Conservation (phyloP, 1,140 invertebrate genomes). For the Cydia fagiglandana region DNA sequence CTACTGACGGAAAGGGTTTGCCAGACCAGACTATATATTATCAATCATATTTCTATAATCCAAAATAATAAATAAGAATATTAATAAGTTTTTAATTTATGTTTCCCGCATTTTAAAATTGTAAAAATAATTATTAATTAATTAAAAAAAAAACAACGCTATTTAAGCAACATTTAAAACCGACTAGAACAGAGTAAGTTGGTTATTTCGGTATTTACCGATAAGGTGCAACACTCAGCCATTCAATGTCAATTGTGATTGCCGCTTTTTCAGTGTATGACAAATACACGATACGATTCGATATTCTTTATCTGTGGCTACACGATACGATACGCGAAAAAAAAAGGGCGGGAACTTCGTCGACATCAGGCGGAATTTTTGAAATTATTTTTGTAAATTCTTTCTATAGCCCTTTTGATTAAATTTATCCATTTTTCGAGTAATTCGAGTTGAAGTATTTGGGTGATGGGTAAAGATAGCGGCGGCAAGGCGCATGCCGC, state of each 20-base stretch:
- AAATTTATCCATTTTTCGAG: too few relatives aligned
- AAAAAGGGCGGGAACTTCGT: too few relatives aligned
- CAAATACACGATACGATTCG: background rate
- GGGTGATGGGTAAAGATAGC: too few relatives aligned
- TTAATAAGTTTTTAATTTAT: background rate
- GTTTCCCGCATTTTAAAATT: background rate
- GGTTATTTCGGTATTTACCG: background rate
- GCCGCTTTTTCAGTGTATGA: background rate
- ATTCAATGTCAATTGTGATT: background rate
- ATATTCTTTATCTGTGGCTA: slow-evolving; percentile 6
- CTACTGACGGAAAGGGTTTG: too few relatives aligned
- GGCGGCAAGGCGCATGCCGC: too few relatives aligned
- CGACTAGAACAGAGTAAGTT: background rate
- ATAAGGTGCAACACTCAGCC: background rate
- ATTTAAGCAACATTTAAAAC: background rate
- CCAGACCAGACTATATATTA: too few relatives aligned
- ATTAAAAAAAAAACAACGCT: background rate
- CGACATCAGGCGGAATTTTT: too few relatives aligned
- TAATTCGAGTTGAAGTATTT: too few relatives aligned
- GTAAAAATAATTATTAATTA: background rate
- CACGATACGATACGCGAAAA: too few relatives aligned
- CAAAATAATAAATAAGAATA: background rate
- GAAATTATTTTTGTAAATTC: too few relatives aligned
- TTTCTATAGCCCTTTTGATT: too few relatives aligned
- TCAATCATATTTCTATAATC: background rate